Evolutionary conservation across 1,140 invertebrate species (phyloP).

Genomic region (Manduca sexta): DNA sequence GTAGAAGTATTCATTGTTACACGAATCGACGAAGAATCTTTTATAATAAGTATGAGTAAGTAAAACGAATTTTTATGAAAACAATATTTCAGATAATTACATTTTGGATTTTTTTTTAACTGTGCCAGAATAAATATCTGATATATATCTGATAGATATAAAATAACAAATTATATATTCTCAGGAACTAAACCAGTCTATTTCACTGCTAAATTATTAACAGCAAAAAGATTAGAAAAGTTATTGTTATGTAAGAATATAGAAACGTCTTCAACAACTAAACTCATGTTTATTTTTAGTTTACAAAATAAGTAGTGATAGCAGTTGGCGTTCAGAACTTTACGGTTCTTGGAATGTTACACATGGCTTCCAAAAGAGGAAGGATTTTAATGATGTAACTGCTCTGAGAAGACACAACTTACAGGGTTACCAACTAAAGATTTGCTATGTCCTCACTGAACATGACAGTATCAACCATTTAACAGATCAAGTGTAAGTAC

Average conservation of each 20-base stretch:
- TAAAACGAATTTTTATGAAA: conserved; percentile 2
- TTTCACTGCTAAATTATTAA: too few relatives aligned
- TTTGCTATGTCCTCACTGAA: conserved; percentile 74
- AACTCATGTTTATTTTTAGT: conserved; percentile 30
- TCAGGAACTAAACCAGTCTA: not conserved
- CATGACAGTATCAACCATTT: conserved; percentile 76
- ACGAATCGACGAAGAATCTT: conserved; percentile 9
- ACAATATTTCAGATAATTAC: not conserved
- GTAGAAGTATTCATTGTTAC: conserved; percentile 26
- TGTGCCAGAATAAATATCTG: too few relatives aligned
- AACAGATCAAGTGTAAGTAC: conserved; percentile 72
- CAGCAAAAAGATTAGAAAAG: too few relatives aligned
- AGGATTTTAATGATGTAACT: conserved; percentile 19
- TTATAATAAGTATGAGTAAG: conserved; percentile 32
- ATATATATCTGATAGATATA: too few relatives aligned
- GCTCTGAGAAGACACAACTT: conserved; percentile 60
- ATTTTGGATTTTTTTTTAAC: too few relatives aligned
- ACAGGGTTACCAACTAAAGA: conserved; percentile 46
- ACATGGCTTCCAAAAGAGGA: conserved; percentile 27
- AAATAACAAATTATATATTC: not conserved
- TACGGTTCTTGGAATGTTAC: conserved; percentile 43
- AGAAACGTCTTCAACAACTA: not conserved
- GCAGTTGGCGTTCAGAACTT: conserved; percentile 30
- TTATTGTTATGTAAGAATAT: too few relatives aligned
- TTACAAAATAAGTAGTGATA: conserved; percentile 36